Evolutionary conservation across 2,888 invertebrate species (phyloP), one percentile per base, ranked within the genome.

Genomic region (Meteorus cinctellus): DNA sequence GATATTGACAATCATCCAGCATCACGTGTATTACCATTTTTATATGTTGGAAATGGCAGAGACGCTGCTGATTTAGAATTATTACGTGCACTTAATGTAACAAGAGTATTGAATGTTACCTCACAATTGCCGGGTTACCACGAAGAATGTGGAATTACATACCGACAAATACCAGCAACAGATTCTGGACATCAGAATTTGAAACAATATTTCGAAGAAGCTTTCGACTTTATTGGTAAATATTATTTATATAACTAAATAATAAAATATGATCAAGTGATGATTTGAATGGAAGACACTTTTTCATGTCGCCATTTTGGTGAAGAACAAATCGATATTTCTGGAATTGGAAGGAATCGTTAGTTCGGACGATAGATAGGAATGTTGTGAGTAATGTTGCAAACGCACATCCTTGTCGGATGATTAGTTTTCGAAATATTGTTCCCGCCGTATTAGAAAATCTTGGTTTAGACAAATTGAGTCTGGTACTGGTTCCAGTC

Each of bases 131-230:
- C 95, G 76, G 93, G 93, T 78, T 93, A 93, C 88, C 94, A 93
- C 90, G 93, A 94, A 88, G 91, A 92, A 80, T 90, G 92, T 81
- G 93, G 93, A 77, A 92, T 93, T 84, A 91, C 91, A 77, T 95
- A 95, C 90, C 94, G 94, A 90, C 94, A 95, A 88, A 93, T 96
- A 88, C 95, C 96, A 76, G 96, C 96, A 82, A 92, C 94, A 78
- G 96, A 96, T 91, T 95, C 94, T 80, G 94, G 94, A 69, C 94
- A 95, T 86, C 96, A 96, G 89, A 96, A 96, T 91, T 93, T 96
- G 78, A 95, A 95, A 86, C 96, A 96, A 91, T 96, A 96, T 92
- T 96, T 96, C 91, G 95, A 95, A 87, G 95, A 96, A 89, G 95
- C 96, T 84, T 95, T 94, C 89, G 93, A 94, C 86, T 96, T 96